Evolutionary conservation across 2,888 invertebrate genomes (phyloP), one percentile per base, ranked within the genome.

Genomic region (Lypha dubia): DNA sequence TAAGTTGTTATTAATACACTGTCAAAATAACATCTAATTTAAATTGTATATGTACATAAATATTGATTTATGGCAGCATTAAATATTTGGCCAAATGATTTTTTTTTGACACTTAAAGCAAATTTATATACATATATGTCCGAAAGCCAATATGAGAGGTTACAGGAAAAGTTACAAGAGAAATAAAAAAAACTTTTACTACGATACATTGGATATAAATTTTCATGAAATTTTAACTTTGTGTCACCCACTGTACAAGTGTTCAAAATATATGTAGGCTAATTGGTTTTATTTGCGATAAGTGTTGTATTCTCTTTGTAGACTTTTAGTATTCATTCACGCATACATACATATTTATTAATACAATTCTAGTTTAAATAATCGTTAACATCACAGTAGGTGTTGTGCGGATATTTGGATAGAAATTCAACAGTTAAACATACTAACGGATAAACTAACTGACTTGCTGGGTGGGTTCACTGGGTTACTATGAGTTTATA

Each of bases 301-400:
- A 73, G 38, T 68, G 67, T 79, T 44, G 11, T 1, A 7, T 70
- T 63, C 60, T 35, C 8, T 56, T 22, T 22, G 17, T 20, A 62
- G 20, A 49, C 24, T 41, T 11, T 17, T 11, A 46, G 28, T 13
- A 13, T 71, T 44, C 4, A 20, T 41, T 41, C 35, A 46, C 7
- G 60, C n/a, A n/a, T n/a, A n/a, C n/a, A n/a, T 63, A 32, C 41
- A 62, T 22, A 9, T 65, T 75, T 83, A 75, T 79, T 71, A 67
- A 75, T 73, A 73, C 68, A 73, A 63, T 49, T 51, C 65, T 73
- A 63, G 67, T 62, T 38, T 38, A 62, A 73, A 76, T 73, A 77
- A 68, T 77, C 76, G 76, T 80, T 84, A 73, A 80, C 53, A 62
- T 56, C 80, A 68, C 84, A 77, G 77, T 84, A 80, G 84, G 84